phyloP scores from a whole-genome alignment of 2,113 vertebrate genomes.

The Tenrec ecaudatus region DNA sequence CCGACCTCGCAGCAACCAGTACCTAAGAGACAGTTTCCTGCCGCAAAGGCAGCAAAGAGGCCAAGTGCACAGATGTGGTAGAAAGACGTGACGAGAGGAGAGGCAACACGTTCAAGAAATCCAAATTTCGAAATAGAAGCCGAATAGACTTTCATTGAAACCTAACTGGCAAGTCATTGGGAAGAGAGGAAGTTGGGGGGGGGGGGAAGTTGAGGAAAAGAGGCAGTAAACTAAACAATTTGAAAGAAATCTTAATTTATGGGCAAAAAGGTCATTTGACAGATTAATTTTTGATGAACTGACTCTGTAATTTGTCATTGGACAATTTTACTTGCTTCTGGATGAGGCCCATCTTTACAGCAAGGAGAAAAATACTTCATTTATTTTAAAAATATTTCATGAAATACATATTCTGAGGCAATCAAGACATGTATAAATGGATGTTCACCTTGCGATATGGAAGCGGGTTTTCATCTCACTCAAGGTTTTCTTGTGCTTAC shows the following conservation, averaged over 20 bases:
- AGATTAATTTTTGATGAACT: neutral
- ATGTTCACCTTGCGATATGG: neutral
- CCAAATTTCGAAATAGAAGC: neutral
- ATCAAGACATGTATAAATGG: neutral
- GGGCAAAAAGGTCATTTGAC: neutral
- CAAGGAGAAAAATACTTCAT: neutral
- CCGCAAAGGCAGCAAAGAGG: neutral
- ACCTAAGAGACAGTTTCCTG: neutral
- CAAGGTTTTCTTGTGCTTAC: neutral
- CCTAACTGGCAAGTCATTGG: neutral
- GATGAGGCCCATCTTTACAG: neutral
- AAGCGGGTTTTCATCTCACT: neutral
- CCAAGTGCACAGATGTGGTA: fast-evolving
- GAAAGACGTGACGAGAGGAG: neutral
- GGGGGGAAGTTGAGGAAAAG: neutral
- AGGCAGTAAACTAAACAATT: neutral
- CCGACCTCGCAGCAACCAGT: neutral
- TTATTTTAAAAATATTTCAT: conserved; percentile 9
- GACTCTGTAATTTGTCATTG: neutral
- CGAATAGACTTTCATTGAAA: neutral
- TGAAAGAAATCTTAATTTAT: neutral
- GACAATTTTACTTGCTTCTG: neutral
- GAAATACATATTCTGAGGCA: neutral
- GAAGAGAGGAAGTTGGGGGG: neutral
- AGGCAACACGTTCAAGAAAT: neutral